Evolutionary conservation across 1,140 invertebrate species (phyloP).

Genomic region (Orius insidiosus): DNA sequence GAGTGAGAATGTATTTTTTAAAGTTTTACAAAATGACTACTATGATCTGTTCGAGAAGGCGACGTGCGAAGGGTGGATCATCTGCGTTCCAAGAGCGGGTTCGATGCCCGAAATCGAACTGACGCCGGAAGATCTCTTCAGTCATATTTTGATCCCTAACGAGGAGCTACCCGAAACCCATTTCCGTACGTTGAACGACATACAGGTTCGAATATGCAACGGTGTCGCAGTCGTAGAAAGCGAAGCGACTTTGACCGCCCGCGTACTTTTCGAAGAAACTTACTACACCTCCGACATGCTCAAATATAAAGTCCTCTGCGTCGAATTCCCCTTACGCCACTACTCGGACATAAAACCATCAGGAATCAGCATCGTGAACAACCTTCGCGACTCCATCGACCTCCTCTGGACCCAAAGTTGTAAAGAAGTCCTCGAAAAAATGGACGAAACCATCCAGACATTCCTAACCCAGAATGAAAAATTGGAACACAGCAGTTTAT

Average conservation of each 20-base stretch:
- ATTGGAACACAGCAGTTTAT: conserved; percentile 30
- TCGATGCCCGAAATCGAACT: conserved; percentile 40
- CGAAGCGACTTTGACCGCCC: conserved; percentile 30
- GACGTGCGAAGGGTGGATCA: conserved; percentile 49
- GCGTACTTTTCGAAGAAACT: conserved; percentile 68
- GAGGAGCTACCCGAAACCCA: conserved; percentile 36
- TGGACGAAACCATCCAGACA: conserved; percentile 31
- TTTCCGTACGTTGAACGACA: conserved; percentile 43
- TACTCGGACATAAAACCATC: conserved; percentile 25
- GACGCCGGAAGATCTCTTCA: conserved; percentile 43
- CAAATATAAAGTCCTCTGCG: conserved; percentile 64
- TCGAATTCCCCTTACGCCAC: conserved; percentile 44
- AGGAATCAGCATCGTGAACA: conserved; percentile 34
- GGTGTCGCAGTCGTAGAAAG: conserved; percentile 39
- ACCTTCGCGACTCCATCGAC: conserved; percentile 55
- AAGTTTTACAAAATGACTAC: conserved; percentile 43
- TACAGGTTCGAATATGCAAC: conserved; percentile 38
- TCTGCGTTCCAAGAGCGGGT: conserved; percentile 55
- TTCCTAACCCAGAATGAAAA: conserved; percentile 32
- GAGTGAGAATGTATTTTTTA: conserved; percentile 55
- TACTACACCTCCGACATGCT: conserved; percentile 55
- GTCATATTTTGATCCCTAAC: conserved; percentile 54
- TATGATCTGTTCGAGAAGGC: conserved; percentile 42
- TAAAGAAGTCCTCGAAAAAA: conserved; percentile 41
- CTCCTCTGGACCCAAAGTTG: conserved; percentile 57